Evolutionary conservation across 2,113 vertebrate species (phyloP).

Genomic region (Nycticebus coucang): DNA sequence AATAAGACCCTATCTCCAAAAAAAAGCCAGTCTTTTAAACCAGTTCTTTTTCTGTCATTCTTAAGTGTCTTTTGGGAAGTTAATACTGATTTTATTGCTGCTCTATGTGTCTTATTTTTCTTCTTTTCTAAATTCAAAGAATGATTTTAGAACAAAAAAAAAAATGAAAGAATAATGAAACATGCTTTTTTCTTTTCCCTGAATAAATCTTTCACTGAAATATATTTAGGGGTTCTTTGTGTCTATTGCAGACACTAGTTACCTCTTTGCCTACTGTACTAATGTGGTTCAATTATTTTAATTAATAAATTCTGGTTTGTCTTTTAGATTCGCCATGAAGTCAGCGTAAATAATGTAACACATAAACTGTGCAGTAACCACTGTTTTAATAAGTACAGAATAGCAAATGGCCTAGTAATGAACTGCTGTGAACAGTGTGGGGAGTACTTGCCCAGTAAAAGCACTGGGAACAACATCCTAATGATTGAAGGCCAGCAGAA

Average conservation of each 20-base stretch:
- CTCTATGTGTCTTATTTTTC: not conserved
- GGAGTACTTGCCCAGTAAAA: slow-evolving; percentile 94
- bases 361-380: slow-evolving; percentile 98
- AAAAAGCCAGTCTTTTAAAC: not conserved
- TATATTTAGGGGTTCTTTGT: not conserved
- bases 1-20: not conserved
- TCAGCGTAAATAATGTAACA: slow-evolving; percentile 98
- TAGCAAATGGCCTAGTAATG: slow-evolving; percentile 97
- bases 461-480: slow-evolving; percentile 92
- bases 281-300: slow-evolving; percentile 25
- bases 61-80: not conserved
- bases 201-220: slow-evolving; percentile 3
- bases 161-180: not conserved
- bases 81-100: slow-evolving; percentile 13
- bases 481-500: slow-evolving; percentile 94
- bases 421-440: slow-evolving; percentile 99
- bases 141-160: not conserved
- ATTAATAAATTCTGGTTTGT: slow-evolving; percentile 54
- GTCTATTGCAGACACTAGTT: slow-evolving; percentile 25
- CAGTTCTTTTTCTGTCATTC: not conserved
- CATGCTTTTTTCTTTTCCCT: not conserved
- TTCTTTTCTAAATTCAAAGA: not conserved
- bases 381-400: slow-evolving; percentile 97
- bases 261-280: not conserved
- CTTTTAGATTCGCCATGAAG: slow-evolving; percentile 96